Evolutionary conservation across 2,797 vertebrate species (phyloP).

Genomic region (Rhincodon typus): DNA sequence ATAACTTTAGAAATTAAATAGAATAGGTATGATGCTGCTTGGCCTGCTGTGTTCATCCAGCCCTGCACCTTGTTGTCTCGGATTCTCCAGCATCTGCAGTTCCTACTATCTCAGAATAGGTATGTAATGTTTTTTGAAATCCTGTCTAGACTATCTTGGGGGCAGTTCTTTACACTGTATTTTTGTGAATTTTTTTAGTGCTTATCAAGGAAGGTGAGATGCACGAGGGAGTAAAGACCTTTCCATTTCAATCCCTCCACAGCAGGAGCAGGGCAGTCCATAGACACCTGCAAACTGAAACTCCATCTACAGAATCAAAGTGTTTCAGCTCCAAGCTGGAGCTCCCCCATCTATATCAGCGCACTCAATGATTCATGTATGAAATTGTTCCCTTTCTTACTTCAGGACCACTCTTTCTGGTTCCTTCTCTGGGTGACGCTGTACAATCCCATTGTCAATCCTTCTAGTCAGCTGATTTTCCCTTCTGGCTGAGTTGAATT

Average conservation of each 20-base stretch:
- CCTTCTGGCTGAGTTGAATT: background rate
- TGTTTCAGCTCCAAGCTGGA: background rate
- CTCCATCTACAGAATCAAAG: background rate
- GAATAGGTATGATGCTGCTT: background rate
- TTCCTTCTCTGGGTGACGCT: background rate
- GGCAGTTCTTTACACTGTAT: background rate
- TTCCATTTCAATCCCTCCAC: background rate
- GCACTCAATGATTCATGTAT: too few species aligned
- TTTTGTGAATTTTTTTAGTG: background rate
- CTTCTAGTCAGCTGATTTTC: background rate
- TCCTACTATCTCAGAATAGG: too few species aligned
- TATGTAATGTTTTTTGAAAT: background rate
- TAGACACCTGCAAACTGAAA: background rate
- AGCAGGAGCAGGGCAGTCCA: background rate
- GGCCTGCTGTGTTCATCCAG: too few species aligned
- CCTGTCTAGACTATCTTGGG: background rate
- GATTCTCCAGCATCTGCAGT: too few species aligned
- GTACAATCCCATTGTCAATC: background rate
- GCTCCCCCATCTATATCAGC: background rate
- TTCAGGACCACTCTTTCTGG: background rate
- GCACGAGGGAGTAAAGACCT: background rate
- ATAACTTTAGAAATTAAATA: background rate
- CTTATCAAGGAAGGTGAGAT: background rate
- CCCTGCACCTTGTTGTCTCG: too few species aligned
- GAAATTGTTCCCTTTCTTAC: background rate